A percentile compares a stretch with the other conserved stretches of the same genome.
Conservation (phyloP, 2,888 invertebrate genomes). For the Siphlonurus alternatus region DNA sequence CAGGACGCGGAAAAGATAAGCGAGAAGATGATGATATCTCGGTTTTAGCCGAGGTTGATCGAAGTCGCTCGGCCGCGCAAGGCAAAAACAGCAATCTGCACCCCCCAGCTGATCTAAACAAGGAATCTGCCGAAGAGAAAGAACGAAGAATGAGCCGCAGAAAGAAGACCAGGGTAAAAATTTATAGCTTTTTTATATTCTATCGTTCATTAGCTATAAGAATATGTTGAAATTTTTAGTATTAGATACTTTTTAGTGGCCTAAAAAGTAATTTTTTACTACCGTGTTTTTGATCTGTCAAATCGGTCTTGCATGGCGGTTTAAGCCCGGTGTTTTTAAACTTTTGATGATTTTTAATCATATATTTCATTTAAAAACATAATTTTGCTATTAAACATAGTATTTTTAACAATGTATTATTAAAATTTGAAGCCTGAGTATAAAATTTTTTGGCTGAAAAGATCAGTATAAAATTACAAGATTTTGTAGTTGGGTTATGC, state of each 20-base stretch:
- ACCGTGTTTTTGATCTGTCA: no score
- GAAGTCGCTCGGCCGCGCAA: not conserved
- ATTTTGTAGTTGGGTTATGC: no score
- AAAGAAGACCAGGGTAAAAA: constrained; percentile 25
- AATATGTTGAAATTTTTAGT: no score
- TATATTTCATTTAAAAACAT: no score
- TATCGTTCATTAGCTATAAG: not conserved
- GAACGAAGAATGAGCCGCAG: constrained; percentile 24
- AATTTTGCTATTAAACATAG: no score
- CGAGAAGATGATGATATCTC: not conserved
- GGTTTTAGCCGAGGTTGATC: not conserved
- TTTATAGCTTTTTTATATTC: not conserved
- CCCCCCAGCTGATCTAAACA: not conserved
- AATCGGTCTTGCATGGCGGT: not conserved
- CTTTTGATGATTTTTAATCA: no score
- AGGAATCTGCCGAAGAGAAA: constrained; percentile 1
- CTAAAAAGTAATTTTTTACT: no score
- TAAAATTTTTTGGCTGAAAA: no score
- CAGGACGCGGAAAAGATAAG: not conserved
- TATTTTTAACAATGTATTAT: no score
- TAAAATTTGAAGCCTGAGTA: no score
- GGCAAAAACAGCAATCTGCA: not conserved
- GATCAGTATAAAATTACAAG: no score
- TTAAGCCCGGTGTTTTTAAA: no score
- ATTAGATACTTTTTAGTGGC: not conserved